Evolutionary conservation across 2,113 vertebrate species (phyloP), one percentile per base, ranked within the genome.

Genomic region (Osmerus mordax): DNA sequence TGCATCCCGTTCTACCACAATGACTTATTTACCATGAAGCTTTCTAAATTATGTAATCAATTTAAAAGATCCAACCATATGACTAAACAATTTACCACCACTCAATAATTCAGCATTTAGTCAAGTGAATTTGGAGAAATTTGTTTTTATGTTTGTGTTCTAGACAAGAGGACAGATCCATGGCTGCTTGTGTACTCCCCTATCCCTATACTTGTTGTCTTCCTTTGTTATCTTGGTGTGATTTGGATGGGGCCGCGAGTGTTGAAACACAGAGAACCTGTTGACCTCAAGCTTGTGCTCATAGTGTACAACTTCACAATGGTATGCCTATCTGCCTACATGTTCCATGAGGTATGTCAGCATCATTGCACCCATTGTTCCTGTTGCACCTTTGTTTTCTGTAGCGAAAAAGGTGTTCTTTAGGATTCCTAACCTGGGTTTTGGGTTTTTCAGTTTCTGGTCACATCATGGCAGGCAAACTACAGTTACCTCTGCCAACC

Each of bases 401-500:
- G 14, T 62, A 14, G 23, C 54, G 18, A 3, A 4, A n/a, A 29
- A 16, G 28, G 3, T 23, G 28, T 11, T 72, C 1, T 3, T 68
- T 63, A 25, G 29, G 25, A 15, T 9, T 28, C 28, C 62, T 28
- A 2, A 64, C 6, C 6, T 32, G 0, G 56, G 11, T 15, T 2
- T 62, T 15, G 56, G 23, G 13, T 29, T 14, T 18, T 68, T 0
- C 72, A 94, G 93, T 92, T 96, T 79, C 60, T 92, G 81, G 77
- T 90, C 71, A 89, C 92, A 13, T 94, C 80, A 0, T 53, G 91
- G 78, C 84, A 90, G 66, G 91, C 78, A 9, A 84, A 82, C 78
- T 93, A 91, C 83, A 94, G 90, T 85, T 89, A 82, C 25, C 85
- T 92, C 32, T 94, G 93, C 72, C 90, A 93, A 76, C 91, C 90